Evolutionary conservation across 92 coral and sea anemone genomes (phyloP).

Genomic region (Zoanthus solanderi): DNA sequence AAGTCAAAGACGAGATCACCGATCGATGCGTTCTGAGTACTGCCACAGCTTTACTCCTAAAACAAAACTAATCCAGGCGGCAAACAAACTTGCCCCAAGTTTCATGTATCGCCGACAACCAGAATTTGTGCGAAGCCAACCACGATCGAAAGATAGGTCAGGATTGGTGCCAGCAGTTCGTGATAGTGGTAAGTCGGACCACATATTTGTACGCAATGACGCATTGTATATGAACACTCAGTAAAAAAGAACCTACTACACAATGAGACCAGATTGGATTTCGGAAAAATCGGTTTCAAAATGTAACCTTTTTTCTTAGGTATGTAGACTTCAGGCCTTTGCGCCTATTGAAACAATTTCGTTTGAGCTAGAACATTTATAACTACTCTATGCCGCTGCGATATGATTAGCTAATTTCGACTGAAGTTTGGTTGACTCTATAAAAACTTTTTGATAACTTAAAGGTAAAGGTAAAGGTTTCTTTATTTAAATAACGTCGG

Average conservation of each 20-base stretch:
- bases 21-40: constrained; percentile 78
- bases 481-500: too few species aligned
- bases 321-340: too few species aligned
- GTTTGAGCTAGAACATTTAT: too few species aligned
- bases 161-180: constrained; percentile 89
- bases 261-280: constrained; percentile 93
- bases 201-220: constrained; percentile 79
- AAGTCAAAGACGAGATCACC: constrained; percentile 49
- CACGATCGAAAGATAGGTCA: constrained; percentile 64
- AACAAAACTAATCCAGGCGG: constrained; percentile 73
- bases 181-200: constrained; percentile 75
- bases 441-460: too few species aligned
- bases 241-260: constrained; percentile 69
- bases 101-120: constrained; percentile 87
- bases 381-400: too few species aligned
- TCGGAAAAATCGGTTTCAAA: constrained; percentile 86
- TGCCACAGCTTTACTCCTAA: constrained; percentile 82
- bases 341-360: too few species aligned
- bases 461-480: too few species aligned
- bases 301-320: constrained; percentile 86
- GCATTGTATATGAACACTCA: constrained; percentile 76
- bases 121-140: constrained; percentile 77
- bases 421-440: too few species aligned
- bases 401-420: too few species aligned
- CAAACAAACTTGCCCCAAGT: constrained; percentile 86